Percentiles rank a stretch among this genome's conserved stretches.
Evolutionary conservation across 2,797 vertebrate genomes (phyloP).

Genomic region (Fringilla coelebs): DNA sequence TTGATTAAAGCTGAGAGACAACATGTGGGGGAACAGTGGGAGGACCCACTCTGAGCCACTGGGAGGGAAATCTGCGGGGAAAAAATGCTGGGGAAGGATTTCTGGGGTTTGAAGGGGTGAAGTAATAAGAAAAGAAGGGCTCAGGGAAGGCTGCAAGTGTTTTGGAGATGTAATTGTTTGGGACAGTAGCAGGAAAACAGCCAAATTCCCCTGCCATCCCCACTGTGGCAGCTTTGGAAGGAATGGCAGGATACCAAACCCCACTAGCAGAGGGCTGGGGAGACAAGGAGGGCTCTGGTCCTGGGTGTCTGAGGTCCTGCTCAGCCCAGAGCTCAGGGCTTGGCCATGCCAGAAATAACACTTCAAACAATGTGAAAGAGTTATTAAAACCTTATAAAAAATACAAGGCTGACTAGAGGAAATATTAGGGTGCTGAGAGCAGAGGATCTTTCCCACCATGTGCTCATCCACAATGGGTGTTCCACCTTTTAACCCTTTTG

Average conservation of each 20-base stretch:
- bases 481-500: not conserved
- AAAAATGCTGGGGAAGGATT: not conserved
- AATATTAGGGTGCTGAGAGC: not conserved
- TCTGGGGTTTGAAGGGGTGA: slow-evolving; percentile 16
- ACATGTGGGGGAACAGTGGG: slow-evolving; percentile 20
- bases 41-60: not conserved
- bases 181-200: slow-evolving; percentile 30
- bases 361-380: not conserved
- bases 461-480: not conserved
- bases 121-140: slow-evolving; percentile 19
- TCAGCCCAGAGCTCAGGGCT: not conserved
- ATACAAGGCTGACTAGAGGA: not conserved
- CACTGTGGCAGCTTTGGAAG: not conserved
- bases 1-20: slow-evolving; percentile 43
- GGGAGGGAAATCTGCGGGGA: slow-evolving; percentile 23
- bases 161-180: slow-evolving; percentile 23
- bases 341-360: not conserved
- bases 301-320: not conserved
- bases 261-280: not conserved
- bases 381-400: not conserved
- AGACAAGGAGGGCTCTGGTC: not conserved
- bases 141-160: not conserved
- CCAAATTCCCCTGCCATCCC: not conserved
- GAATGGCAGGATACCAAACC: not conserved
- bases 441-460: not conserved